A percentile compares a stretch with the other conserved stretches of the same genome.
phyloP scores from a whole-genome alignment of 2,888 invertebrate genomes.

The Chrysina gloriosa region DNA sequence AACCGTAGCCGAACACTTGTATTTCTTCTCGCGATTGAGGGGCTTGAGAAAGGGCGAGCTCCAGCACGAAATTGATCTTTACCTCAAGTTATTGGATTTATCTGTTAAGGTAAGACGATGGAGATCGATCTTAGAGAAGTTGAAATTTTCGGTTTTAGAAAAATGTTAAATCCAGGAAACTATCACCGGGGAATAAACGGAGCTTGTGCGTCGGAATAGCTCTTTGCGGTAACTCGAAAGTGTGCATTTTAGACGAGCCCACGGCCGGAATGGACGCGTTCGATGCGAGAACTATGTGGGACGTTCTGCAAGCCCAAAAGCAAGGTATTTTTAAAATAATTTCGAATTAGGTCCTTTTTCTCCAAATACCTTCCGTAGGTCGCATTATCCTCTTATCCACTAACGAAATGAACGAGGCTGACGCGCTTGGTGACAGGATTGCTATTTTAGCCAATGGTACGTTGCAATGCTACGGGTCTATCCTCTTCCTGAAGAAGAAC shows the following conservation, averaged over 20 bases:
- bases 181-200: conserved; percentile 80
- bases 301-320: conserved; percentile 76
- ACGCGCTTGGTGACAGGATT: conserved; percentile 83
- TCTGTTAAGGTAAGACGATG: conserved; percentile 75
- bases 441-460: conserved; percentile 84
- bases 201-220: conserved; percentile 79
- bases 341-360: conserved; percentile 25
- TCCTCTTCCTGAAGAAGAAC: conserved; percentile 80
- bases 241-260: conserved; percentile 76
- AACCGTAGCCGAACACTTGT: conserved; percentile 84
- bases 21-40: conserved; percentile 83
- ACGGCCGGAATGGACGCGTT: conserved; percentile 86
- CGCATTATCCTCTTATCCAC: conserved; percentile 84
- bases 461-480: conserved; percentile 80
- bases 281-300: conserved; percentile 82
- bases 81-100: conserved; percentile 74
- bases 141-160: too few relatives aligned
- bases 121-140: too few relatives aligned
- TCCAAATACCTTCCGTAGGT: conserved; percentile 59
- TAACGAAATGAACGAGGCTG: conserved; percentile 90
- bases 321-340: conserved; percentile 57
- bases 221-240: conserved; percentile 75
- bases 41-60: conserved; percentile 69
- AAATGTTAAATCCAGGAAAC: conserved; percentile 66
- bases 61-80: conserved; percentile 71